phyloP scores from a whole-genome alignment of 2,888 invertebrate species.

The Rotaria magnacalcarata region DNA sequence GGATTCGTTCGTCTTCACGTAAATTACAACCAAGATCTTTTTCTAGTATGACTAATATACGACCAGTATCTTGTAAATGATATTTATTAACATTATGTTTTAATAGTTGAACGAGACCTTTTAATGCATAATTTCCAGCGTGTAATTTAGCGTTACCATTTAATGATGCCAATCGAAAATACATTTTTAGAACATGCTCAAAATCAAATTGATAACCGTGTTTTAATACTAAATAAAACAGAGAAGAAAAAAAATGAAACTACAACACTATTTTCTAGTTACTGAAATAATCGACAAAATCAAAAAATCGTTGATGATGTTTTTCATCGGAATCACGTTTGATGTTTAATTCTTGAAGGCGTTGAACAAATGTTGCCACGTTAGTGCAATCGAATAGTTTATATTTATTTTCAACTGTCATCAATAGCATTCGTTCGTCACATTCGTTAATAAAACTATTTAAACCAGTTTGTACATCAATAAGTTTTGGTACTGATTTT shows the following conservation, averaged over 20 bases:
- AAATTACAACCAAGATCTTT: not conserved
- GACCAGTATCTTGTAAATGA: not conserved
- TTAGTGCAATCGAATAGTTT: not conserved
- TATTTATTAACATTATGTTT: conserved; percentile 35
- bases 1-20: not conserved
- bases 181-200: not conserved
- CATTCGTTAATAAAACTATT: not conserved
- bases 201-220: conserved; percentile 8
- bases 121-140: not conserved
- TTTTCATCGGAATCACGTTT: not conserved
- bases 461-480: conserved; percentile 24
- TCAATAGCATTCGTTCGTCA: conserved; percentile 2
- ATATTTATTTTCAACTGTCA: conserved; percentile 2
- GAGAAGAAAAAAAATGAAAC: too few species aligned
- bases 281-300: conserved; percentile 19
- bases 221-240: conserved; percentile 24
- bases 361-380: not conserved
- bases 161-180: not conserved
- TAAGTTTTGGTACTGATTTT: conserved; percentile 22
- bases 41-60: not conserved
- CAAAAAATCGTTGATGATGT: not conserved
- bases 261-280: not conserved
- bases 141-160: not conserved
- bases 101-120: conserved; percentile 12
- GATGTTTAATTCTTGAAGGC: not conserved